These are phyloP conservation scores for Nylanderia fulva DNA, from an alignment of 1,140 invertebrate species.

Conservation along the genomic window DNA sequence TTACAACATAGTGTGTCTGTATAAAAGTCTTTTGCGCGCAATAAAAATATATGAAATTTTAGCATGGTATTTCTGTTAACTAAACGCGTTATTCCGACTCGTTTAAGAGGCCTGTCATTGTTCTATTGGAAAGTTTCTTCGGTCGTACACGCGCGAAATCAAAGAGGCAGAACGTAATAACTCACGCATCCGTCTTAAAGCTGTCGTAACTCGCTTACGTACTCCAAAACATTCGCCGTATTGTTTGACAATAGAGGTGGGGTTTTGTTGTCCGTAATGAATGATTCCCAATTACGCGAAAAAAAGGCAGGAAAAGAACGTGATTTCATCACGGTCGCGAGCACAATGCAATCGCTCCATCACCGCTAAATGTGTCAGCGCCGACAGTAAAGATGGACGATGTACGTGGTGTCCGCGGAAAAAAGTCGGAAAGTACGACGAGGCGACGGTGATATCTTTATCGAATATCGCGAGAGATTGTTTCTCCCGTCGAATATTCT, in stretches of 20 bases:
- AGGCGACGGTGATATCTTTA: constrained; percentile 27
- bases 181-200: constrained; percentile 45
- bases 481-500: neutral
- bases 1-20: too few relatives aligned
- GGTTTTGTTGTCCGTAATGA: constrained; percentile 53
- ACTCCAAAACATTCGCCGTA: constrained; percentile 37
- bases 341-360: constrained; percentile 58
- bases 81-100: neutral
- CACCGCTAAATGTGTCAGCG: constrained; percentile 53
- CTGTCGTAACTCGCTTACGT: constrained; percentile 50
- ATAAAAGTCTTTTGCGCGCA: neutral
- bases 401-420: constrained; percentile 8
- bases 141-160: constrained; percentile 1
- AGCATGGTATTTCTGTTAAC: neutral
- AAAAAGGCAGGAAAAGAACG: constrained; percentile 56
- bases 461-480: constrained; percentile 3
- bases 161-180: constrained; percentile 43
- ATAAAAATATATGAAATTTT: neutral
- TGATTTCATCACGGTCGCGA: constrained; percentile 53
- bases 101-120: constrained; percentile 30
- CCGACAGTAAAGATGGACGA: constrained; percentile 40
- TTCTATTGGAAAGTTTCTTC: constrained; percentile 30
- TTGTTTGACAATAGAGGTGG: constrained; percentile 37
- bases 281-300: constrained; percentile 59
- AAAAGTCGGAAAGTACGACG: constrained; percentile 14